Base-by-base conservation (phyloP, 2,113 vertebrate genomes). In the Gallinago media region DNA sequence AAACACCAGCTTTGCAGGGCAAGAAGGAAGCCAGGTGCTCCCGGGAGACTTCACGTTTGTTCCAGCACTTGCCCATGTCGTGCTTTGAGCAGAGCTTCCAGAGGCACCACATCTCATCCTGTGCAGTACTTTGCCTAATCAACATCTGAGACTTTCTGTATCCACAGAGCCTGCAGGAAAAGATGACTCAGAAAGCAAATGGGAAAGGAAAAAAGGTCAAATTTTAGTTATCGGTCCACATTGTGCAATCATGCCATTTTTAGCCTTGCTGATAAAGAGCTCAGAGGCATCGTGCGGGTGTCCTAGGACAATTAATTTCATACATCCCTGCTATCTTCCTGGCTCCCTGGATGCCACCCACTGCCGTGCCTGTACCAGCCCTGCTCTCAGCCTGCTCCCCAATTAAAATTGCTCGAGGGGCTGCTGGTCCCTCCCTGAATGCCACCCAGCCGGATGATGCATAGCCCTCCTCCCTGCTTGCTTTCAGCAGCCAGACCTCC, bases 81-180 rank as follows among this genome's bases (percentile, higher is more conserved):
- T 7, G 32, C 25, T 47, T 20, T 6, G 49, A 52, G 49, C 20
- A 19, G 32, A 52, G 55, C 27, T 26, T 50, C 25, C 70, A 15
- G 34, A 12, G 3, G 42, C 55, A 6, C 36, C 0, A 0, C 0
- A 0, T 40, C 32, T 65, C n/a, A 59, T 38, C 26, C 56, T 19
- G 0, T 27, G 44, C 10, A 0, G 20, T 31, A 14, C 47, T 56
- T 36, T 1, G 61, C 25, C 59, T 46, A 20, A 34, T 40, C n/a
- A 32, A 16, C 18, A 46, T 36, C 49, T 17, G 26, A 76, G 38
- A 52, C 29, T 58, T 61, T 44, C 63, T 50, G 4, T 38, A 26
- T 68, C 36, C 38, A 15, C 59, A 73, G 73, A 78, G 78, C 36
- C 66, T 62, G 66, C 47, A 12, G 49, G 55, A 31, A 26, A 32